Evolutionary conservation across 1,140 invertebrate species (phyloP), one percentile per base, ranked within the genome.

Genomic region (Caerostris darwini): DNA sequence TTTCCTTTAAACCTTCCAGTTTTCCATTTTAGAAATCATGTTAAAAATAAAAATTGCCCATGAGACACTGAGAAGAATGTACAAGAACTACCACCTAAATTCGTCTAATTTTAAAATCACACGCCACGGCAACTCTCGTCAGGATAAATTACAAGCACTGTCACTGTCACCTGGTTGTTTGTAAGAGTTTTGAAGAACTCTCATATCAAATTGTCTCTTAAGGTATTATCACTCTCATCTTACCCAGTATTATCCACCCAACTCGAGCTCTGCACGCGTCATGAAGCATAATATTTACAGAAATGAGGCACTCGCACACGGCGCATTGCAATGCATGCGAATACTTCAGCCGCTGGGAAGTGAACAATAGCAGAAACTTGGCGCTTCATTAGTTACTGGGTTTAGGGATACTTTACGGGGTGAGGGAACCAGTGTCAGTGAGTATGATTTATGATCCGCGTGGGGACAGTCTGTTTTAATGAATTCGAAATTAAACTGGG

Each of bases 241-340:
- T n/a, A 7, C 17, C 14, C 10, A 14, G 19, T 19, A 56, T 85
- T 85, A 85, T 57, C 57, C 82, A 8, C 17, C 10, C 7, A 7
- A 7, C 57, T 19, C 57, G 56, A 54, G 71, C 53, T 50, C 53
- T 50, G 34, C 71, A 77, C 71, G 71, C 57, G 82, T 85, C 54
- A 58, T 85, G 57, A 85, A 85, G 82, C 82, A 85, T 85, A 85
- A 58, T 85, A 85, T 85, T 85, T 85, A 85, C 82, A 85, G 58
- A 85, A 85, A 85, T 85, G 82, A 85, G 82, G 54, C 34, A 34
- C 34, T 10, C 57, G 57, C 56, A 19, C 10, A 17, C 54, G 10
- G n/a, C 57, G 56, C 82, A 85, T 85, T 85, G 82, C 57, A 54
- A 85, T 85, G 82, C 82, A 85, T 58, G 57, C 14, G 57, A 17